Evolutionary conservation across 92 coral and sea anemone genomes (phyloP).

Genomic region (Umimayanthus kanabou): DNA sequence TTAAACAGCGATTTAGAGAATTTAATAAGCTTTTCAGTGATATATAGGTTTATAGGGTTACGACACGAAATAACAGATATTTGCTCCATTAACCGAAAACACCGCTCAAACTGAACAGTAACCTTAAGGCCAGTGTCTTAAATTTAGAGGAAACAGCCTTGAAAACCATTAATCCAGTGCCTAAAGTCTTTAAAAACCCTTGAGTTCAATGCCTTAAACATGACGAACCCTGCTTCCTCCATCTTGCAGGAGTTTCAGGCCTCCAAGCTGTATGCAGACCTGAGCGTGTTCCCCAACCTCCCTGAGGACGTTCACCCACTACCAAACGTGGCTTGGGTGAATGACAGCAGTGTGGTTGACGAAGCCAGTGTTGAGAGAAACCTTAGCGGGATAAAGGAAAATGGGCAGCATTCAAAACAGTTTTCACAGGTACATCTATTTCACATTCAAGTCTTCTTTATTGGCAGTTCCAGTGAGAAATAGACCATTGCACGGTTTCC

Average conservation of each 20-base stretch:
- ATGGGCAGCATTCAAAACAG: conserved; percentile 41
- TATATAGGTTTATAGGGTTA: too few relatives aligned
- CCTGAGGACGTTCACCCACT: conserved; percentile 75
- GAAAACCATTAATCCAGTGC: too few relatives aligned
- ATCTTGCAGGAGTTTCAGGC: conserved; percentile 40
- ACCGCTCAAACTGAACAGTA: too few relatives aligned
- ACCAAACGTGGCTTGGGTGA: conserved; percentile 89
- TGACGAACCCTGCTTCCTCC: neutral
- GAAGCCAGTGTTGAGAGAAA: conserved; percentile 60
- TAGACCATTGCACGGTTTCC: too few relatives aligned
- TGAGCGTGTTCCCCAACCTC: conserved; percentile 69
- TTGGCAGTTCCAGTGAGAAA: neutral
- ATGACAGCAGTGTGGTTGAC: conserved; percentile 78
- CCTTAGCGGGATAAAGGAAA: conserved; percentile 63
- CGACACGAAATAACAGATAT: too few relatives aligned
- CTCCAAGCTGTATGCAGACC: conserved; percentile 63
- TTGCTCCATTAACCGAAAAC: too few relatives aligned
- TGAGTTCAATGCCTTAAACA: too few relatives aligned
- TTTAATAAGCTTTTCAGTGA: too few relatives aligned
- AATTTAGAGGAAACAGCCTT: too few relatives aligned
- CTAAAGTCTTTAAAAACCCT: too few relatives aligned
- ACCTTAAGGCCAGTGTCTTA: too few relatives aligned
- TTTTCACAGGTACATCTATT: conserved; percentile 67
- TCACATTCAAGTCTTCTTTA: neutral
- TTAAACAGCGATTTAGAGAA: too few relatives aligned